Conservation (phyloP, 2,888 invertebrate genomes). For the Syrista parreyssii region DNA sequence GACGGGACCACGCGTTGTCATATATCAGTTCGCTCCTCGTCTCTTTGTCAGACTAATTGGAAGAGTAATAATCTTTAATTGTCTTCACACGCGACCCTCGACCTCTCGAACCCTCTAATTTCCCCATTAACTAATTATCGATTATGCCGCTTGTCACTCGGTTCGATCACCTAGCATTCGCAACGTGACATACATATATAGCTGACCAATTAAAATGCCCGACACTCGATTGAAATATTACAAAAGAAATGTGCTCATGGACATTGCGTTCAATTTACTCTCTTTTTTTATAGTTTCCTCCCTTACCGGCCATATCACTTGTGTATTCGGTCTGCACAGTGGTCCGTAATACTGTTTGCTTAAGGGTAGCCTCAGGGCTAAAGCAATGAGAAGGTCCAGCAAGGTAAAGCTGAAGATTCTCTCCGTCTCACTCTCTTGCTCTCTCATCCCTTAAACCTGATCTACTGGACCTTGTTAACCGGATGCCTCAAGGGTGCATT, state of each 20-base stretch:
- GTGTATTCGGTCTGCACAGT: conserved; percentile 28
- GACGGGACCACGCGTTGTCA: background rate
- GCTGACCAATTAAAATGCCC: background rate
- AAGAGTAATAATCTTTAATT: conserved; percentile 27
- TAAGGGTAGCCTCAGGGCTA: conserved; percentile 30
- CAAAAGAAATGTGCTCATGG: background rate
- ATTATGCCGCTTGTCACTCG: background rate
- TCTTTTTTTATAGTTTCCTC: background rate
- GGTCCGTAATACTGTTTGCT: conserved; percentile 30
- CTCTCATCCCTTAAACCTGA: conserved; percentile 20
- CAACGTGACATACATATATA: background rate
- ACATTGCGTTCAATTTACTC: background rate
- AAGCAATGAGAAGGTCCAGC: conserved; percentile 13
- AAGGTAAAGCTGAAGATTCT: conserved; percentile 19
- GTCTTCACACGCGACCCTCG: background rate
- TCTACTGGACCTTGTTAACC: conserved; percentile 36
- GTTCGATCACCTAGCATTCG: background rate
- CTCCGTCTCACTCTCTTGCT: conserved; percentile 4
- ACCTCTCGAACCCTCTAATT: background rate
- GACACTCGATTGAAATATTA: background rate
- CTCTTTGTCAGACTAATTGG: conserved; percentile 22
- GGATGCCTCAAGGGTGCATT: conserved; percentile 30
- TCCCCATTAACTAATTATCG: background rate
- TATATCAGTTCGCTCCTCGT: background rate
- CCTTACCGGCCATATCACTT: conserved; percentile 2